A percentile compares a stretch with the other conserved stretches of the same genome.
Evolutionary conservation across 2,797 vertebrate genomes (phyloP).

Genomic region (Percopsis omiscomaycus): DNA sequence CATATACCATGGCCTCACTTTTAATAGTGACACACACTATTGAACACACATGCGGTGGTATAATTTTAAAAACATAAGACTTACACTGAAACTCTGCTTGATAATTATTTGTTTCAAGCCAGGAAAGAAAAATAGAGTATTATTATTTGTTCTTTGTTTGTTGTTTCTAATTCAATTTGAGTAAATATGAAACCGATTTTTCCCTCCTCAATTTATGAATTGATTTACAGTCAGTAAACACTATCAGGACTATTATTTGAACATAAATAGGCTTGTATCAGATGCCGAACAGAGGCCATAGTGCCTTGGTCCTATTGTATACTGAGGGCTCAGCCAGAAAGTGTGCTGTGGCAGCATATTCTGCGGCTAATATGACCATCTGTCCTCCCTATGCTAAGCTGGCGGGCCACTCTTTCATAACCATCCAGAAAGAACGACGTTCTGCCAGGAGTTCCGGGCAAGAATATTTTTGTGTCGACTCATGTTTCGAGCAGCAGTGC

Average conservation of each 20-base stretch:
- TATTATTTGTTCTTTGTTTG: constrained; percentile 47
- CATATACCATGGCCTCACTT: neutral
- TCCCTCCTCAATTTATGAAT: constrained; percentile 20
- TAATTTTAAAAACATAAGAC: neutral
- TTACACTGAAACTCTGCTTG: no score
- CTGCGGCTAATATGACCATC: constrained; percentile 60
- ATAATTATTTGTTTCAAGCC: no score
- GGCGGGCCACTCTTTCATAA: constrained; percentile 54
- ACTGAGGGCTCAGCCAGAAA: constrained; percentile 24
- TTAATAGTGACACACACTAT: neutral
- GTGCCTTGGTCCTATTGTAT: constrained; percentile 16
- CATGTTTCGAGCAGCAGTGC: constrained; percentile 35
- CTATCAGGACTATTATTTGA: constrained; percentile 1
- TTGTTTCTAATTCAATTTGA: constrained; percentile 44
- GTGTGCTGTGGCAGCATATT: constrained; percentile 44
- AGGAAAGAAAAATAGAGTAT: constrained; percentile 20
- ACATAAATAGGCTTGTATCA: neutral
- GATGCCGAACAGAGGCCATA: neutral
- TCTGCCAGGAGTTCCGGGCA: constrained; percentile 52
- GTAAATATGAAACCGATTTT: no score
- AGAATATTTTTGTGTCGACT: constrained; percentile 36
- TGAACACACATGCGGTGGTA: neutral
- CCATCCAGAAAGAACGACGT: constrained; percentile 56
- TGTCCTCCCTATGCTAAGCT: constrained; percentile 56
- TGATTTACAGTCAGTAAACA: constrained; percentile 8